Evolutionary conservation across 2,888 invertebrate genomes (phyloP).

Genomic region (Tholera decimalis): DNA sequence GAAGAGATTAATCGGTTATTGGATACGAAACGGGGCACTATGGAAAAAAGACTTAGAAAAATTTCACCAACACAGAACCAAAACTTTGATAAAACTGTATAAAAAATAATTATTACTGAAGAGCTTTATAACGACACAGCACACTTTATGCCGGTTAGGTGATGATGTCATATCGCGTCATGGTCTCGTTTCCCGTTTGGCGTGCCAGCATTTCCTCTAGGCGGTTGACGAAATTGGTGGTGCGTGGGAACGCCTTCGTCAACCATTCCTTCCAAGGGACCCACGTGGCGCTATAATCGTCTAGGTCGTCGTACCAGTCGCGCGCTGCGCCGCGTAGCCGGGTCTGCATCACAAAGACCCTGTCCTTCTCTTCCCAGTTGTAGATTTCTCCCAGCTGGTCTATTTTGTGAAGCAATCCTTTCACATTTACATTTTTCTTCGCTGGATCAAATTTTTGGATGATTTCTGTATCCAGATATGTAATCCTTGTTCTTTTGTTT

Average conservation of each 20-base stretch:
- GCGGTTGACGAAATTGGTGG: too few species aligned
- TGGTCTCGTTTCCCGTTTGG: not conserved
- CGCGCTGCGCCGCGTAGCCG: not conserved
- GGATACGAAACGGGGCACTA: too few species aligned
- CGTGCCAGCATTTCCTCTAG: not conserved
- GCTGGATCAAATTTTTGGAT: not conserved
- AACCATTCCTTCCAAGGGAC: not conserved
- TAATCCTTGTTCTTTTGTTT: not conserved
- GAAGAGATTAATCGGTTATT: too few species aligned
- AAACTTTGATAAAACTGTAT: too few species aligned
- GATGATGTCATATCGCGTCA: not conserved
- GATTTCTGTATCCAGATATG: not conserved
- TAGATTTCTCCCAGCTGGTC: conserved; percentile 2
- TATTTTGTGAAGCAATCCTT: conserved; percentile 3
- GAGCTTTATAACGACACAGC: too few species aligned
- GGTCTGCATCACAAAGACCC: conserved; percentile 1
- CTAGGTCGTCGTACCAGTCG: not conserved
- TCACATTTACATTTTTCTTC: not conserved
- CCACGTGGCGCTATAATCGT: not conserved
- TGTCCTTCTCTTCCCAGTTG: not conserved
- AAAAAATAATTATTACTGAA: too few species aligned
- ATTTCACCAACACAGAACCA: too few species aligned
- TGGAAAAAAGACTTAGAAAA: too few species aligned
- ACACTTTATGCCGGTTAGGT: too few species aligned
- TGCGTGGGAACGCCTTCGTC: not conserved